Evolutionary conservation across 1,140 invertebrate species (phyloP).

Genomic region (Hyles euphorbiae): DNA sequence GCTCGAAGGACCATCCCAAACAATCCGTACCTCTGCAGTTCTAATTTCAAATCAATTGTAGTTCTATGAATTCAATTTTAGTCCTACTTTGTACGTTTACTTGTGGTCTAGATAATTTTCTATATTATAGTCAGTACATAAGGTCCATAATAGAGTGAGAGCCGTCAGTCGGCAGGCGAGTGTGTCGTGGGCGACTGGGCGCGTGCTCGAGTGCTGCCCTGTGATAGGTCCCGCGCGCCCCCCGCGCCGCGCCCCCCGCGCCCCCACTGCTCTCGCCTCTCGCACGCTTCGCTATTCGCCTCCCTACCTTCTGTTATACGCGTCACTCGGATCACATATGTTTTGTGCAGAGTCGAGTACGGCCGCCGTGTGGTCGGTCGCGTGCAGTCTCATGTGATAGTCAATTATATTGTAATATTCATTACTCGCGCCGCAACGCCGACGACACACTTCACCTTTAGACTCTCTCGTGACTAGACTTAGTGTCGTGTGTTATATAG

Average conservation of each 20-base stretch:
- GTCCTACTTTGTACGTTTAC: too few relatives aligned
- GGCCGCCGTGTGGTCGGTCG: constrained; percentile 4
- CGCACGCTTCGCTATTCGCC: neutral
- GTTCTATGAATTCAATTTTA: too few relatives aligned
- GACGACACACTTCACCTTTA: constrained; percentile 22
- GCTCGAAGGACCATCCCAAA: constrained; percentile 19
- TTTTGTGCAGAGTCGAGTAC: too few relatives aligned
- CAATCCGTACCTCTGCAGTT: neutral
- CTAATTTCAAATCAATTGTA: too few relatives aligned
- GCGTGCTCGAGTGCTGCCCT: constrained; percentile 29
- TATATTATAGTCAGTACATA: too few relatives aligned
- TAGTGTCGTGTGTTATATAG: neutral
- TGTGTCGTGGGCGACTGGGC: constrained; percentile 7
- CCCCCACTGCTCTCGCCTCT: constrained; percentile 7
- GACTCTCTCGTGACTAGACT: constrained; percentile 1
- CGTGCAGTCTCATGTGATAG: constrained; percentile 48
- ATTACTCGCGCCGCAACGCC: constrained; percentile 32
- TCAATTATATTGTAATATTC: constrained; percentile 61
- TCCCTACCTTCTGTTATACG: neutral
- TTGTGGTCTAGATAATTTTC: too few relatives aligned
- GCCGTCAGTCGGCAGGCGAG: constrained; percentile 10
- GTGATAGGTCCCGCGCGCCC: constrained; percentile 29
- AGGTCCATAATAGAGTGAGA: neutral
- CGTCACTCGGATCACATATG: neutral
- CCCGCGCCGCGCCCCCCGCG: constrained; percentile 8